Evolutionary conservation across 2,113 vertebrate genomes (phyloP), one percentile per base, ranked within the genome.

Genomic region (Sclerurus mexicanus): DNA sequence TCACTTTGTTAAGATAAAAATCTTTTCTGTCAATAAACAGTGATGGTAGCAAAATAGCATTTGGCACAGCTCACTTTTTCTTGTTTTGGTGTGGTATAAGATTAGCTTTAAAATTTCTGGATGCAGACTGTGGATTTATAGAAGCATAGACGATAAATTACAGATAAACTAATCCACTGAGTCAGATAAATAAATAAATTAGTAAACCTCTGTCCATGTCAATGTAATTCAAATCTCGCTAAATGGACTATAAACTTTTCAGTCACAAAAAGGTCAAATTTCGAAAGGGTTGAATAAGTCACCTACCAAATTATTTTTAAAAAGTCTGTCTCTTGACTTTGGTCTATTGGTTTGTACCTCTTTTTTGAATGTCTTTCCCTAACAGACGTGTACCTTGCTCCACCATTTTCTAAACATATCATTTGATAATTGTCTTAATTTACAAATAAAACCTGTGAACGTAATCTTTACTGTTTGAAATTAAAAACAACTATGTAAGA

Each of bases 1-100:
- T 92, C 73, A 68, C 30, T 96, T 80, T 33, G 15, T 77, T 75
- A 86, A 84, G 90, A 94, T 90, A 94, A 96, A 92, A 95, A 97
- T 86, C 10, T 83, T 94, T 95, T 68, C 85, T 94, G 76, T 85
- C 72, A 92, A 86, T 80, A 89, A 95, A 94, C 64, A 68, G 31
- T 46, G 79, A 84, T 77, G 64, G 79, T 47, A 94, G 68, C 63
- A 96, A 96, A 92, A 84, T 3, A 90, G 69, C 64, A 69, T 86
- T 92, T 95, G 90, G 76, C 88, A 95, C 64, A 72, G 68, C 40
- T 81, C 44, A 40, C n/a, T 90, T 92, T 84, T 62, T 59, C 76
- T 74, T 90, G 35, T 6, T 90, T 94, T 85, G 63, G 44, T 77
- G 39, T 33, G 49, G n/a, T 50, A 80, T n/a, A 13, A 71, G 11